These are phyloP conservation scores for Tokudaia muenninki DNA, from an alignment of 2,797 vertebrate species.

Conservation along the genomic window DNA sequence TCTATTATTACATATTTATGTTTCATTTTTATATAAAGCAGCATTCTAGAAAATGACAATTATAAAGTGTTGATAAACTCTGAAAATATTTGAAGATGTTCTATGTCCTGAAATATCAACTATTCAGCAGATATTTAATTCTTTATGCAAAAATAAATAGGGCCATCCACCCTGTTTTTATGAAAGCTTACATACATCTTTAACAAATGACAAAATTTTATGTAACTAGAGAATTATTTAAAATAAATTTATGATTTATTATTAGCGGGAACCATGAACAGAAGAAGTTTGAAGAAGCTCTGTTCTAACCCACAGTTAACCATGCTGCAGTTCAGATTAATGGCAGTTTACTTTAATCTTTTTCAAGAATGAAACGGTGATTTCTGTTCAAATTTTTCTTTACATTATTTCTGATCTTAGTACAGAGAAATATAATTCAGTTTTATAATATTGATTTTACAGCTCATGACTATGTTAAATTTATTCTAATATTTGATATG, in stretches of 20 bases:
- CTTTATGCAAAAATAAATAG: not conserved
- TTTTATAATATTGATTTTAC: slow-evolving; percentile 32
- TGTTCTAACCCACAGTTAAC: not conserved
- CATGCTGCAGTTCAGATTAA: not conserved
- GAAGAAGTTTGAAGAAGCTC: not conserved
- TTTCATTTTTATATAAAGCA: not conserved
- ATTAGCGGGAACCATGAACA: not conserved
- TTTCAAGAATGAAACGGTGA: slow-evolving; percentile 36
- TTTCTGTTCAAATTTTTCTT: not conserved
- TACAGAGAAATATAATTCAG: slow-evolving; percentile 10
- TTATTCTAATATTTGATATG: slow-evolving; percentile 44
- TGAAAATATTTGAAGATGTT: not conserved
- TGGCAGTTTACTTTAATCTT: slow-evolving; percentile 13
- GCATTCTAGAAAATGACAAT: not conserved
- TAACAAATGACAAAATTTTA: not conserved
- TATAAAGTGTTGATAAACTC: not conserved
- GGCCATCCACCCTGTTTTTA: not conserved
- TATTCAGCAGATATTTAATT: not conserved
- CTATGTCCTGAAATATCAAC: not conserved
- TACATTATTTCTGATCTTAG: slow-evolving; percentile 43
- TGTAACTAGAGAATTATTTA: not conserved
- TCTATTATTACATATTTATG: not conserved
- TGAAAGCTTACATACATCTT: not conserved
- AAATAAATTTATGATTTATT: not conserved
- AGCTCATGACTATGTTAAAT: not conserved